Evolutionary conservation across 1,140 invertebrate genomes (phyloP), one percentile per base, ranked within the genome.

Genomic region (Anagrus nilaparvatae): DNA sequence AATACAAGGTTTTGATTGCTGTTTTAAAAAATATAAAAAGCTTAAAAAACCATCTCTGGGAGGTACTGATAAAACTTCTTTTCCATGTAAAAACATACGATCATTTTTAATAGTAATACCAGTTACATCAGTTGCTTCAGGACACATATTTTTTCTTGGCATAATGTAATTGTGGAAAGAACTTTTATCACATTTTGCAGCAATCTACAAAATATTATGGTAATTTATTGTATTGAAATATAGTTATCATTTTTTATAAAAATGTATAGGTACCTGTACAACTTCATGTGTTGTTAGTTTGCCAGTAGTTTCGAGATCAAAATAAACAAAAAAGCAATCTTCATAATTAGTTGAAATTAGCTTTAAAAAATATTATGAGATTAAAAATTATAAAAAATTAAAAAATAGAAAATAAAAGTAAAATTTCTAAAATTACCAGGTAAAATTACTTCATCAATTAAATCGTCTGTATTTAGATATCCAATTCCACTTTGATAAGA

Each of bases 241-340:
- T 19, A 23, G 27, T 40, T 36, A 24, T 10, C 27, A 21, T 29
- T 23, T 14, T 21, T 28, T 21, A 16, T 32, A 16, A 10, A 5
- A 21, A 23, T 3, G 12, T 4, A 2, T 31, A 30, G n/a, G n/a
- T 38, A 49, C 40, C 43, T 49, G 44, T 17, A 30, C 31, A 16
- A 49, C 39, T 43, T 46, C 48, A 13, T 30, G 44, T 28, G 24
- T 40, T 1, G 1, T n/a, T 19, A 14, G 25, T 24, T 27, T 24
- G 17, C 36, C 44, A 20, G 47, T 49, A 10, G 36, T 39, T 29
- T 46, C 44, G 6, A 46, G 32, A 41, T 46, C 48, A 16, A 49
- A 30, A 14, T 40, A 17, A 23, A 49, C 37, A 19, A 30, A 21
- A 19, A n/a, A 7, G 12, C 36, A 48, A 17, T 40, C 12, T 17